phyloP scores from a whole-genome alignment of 2,113 vertebrate genomes.

The Nanorana parkeri region DNA sequence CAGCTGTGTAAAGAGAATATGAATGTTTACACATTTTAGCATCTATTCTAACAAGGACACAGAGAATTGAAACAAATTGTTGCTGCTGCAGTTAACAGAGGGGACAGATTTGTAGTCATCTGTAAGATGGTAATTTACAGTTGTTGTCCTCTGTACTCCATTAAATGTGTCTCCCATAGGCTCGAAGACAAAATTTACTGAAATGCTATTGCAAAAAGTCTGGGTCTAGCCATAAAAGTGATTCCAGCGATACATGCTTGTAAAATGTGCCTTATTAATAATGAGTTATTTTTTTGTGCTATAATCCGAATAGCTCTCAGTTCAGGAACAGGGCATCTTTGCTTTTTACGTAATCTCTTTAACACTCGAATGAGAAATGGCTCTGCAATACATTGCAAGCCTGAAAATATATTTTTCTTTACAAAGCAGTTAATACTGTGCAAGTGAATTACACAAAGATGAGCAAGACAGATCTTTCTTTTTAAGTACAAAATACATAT shows the following conservation, averaged over 20 bases:
- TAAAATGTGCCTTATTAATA: constrained; percentile 57
- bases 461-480: constrained; percentile 38
- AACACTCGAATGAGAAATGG: constrained; percentile 34
- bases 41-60: constrained; percentile 51
- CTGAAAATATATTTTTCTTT: constrained; percentile 30
- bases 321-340: constrained; percentile 44
- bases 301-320: constrained; percentile 42
- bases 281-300: constrained; percentile 53
- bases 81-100: constrained; percentile 35
- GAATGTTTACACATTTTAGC: constrained; percentile 38
- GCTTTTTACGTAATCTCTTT: constrained; percentile 45
- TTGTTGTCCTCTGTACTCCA: constrained; percentile 50
- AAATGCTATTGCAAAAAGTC: constrained; percentile 51
- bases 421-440: constrained; percentile 32
- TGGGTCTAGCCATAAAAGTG: constrained; percentile 45
- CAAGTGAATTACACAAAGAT: constrained; percentile 23
- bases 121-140: constrained; percentile 49
- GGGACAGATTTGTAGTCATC: constrained; percentile 53
- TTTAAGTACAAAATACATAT: constrained; percentile 49
- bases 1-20: constrained; percentile 1
- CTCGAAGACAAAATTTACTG: constrained; percentile 51
- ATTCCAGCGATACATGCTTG: constrained; percentile 50
- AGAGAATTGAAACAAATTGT: constrained; percentile 51
- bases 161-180: constrained; percentile 51
- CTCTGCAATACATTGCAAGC: constrained; percentile 1